Evolutionary conservation across 2,888 invertebrate genomes (phyloP).

Genomic region (Agrochola lychnidis): DNA sequence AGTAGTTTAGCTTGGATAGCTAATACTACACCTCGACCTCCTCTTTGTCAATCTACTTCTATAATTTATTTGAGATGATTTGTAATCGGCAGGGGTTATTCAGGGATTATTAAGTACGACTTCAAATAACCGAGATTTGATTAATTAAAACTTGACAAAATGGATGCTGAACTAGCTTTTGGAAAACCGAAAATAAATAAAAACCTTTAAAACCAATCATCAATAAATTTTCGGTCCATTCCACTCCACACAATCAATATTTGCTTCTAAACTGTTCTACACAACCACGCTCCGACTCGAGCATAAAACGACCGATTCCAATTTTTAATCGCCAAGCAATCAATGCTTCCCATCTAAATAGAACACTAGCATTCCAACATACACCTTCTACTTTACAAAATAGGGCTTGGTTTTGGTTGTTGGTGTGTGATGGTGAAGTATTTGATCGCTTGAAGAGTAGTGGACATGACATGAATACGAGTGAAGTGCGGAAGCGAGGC

Average conservation of each 20-base stretch:
- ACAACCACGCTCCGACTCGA: constrained; percentile 3
- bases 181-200: neutral
- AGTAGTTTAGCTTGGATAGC: too few relatives aligned
- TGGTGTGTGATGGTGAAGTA: constrained; percentile 5
- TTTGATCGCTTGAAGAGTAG: constrained; percentile 48
- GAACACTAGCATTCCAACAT: neutral
- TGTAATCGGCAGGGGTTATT: too few relatives aligned
- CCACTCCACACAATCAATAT: constrained; percentile 25
- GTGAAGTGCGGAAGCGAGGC: constrained; percentile 23
- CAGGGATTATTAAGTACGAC: too few relatives aligned
- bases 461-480: constrained; percentile 50
- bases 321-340: constrained; percentile 56
- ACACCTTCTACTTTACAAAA: neutral
- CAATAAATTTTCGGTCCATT: neutral
- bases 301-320: constrained; percentile 38
- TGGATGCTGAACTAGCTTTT: neutral
- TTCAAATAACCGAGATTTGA: neutral
- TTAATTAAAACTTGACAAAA: neutral
- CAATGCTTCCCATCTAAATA: constrained; percentile 35
- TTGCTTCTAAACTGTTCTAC: constrained; percentile 21
- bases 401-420: constrained; percentile 3
- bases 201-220: neutral
- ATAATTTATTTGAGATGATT: too few relatives aligned
- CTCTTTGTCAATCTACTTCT: too few relatives aligned
- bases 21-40: too few relatives aligned